These are phyloP conservation scores for Hemichromis elongatus DNA, from an alignment of 2,113 vertebrate genomes.

Conservation along the genomic window DNA sequence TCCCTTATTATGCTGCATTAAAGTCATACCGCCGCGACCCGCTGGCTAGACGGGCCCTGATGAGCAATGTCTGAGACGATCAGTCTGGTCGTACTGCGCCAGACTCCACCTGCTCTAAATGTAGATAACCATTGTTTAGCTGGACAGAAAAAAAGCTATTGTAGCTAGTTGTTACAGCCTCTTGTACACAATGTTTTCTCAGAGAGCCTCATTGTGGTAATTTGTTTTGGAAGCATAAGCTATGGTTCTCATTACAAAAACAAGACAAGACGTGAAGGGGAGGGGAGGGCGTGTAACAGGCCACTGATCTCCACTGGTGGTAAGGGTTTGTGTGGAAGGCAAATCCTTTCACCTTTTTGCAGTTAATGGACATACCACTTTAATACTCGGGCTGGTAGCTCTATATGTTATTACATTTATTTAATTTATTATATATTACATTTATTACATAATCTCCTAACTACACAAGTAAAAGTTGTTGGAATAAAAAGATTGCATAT, in stretches of 20 bases:
- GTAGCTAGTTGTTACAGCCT: neutral
- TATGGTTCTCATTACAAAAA: neutral
- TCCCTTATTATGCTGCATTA: neutral
- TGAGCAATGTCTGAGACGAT: constrained; percentile 36
- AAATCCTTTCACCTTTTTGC: neutral
- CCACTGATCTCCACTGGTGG: neutral
- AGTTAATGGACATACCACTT: neutral
- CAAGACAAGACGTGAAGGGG: neutral
- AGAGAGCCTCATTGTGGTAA: neutral
- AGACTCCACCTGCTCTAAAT: constrained; percentile 12
- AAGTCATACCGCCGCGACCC: constrained; percentile 4
- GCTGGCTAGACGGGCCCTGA: constrained; percentile 1
- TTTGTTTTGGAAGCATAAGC: neutral
- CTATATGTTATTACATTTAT: neutral
- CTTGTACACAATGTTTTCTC: neutral
- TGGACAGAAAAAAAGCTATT: neutral
- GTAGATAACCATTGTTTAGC: constrained; percentile 20
- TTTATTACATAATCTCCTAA: neutral
- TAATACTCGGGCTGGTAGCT: neutral
- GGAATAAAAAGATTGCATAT: rapidly evolving
- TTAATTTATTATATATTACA: neutral
- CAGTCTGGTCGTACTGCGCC: neutral
- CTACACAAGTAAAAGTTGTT: neutral
- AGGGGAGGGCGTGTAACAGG: neutral
- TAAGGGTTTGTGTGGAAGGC: neutral